Percentiles rank a stretch among this genome's conserved stretches.
Conservation (phyloP, 2,113 vertebrate genomes). For the Cairina moschata region DNA sequence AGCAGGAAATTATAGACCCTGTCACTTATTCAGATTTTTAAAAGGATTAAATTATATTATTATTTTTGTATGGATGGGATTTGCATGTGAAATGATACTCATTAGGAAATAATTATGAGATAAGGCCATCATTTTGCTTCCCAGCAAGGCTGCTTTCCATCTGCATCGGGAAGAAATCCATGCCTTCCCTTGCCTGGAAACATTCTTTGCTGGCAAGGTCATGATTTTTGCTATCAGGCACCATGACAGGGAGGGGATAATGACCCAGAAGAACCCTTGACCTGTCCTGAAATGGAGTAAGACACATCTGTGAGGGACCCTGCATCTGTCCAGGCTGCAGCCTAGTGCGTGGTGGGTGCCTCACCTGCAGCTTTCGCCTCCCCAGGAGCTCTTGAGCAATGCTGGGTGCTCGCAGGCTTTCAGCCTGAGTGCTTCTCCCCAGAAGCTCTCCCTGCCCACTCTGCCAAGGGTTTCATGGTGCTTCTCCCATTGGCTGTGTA, state of each 20-base stretch:
- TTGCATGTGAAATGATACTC: conserved; percentile 62
- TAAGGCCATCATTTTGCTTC: conserved; percentile 1
- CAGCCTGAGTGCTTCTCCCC: not conserved
- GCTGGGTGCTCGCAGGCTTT: not conserved
- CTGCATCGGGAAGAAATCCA: not conserved
- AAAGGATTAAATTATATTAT: conserved; percentile 1
- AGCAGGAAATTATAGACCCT: conserved; percentile 49
- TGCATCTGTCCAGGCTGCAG: not conserved
- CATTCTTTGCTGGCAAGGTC: not conserved
- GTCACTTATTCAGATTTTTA: not conserved
- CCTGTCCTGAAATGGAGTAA: not conserved
- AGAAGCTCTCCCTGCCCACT: rapidly evolving
- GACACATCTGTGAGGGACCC: not conserved
- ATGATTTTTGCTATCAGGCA: not conserved
- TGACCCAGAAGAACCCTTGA: not conserved
- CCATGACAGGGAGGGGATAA: not conserved
- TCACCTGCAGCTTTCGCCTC: not conserved
- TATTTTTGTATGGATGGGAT: not conserved
- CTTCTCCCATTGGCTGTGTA: not conserved
- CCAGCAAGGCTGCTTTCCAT: not conserved
- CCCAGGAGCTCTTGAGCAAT: not conserved
- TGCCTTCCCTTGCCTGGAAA: not conserved
- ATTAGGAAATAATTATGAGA: conserved; percentile 32
- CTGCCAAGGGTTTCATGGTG: not conserved
- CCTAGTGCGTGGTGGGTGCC: rapidly evolving